A percentile compares a stretch with the other conserved stretches of the same genome.
Evolutionary conservation across 2,113 vertebrate species (phyloP).

Genomic region (Pseudopodoces humilis): DNA sequence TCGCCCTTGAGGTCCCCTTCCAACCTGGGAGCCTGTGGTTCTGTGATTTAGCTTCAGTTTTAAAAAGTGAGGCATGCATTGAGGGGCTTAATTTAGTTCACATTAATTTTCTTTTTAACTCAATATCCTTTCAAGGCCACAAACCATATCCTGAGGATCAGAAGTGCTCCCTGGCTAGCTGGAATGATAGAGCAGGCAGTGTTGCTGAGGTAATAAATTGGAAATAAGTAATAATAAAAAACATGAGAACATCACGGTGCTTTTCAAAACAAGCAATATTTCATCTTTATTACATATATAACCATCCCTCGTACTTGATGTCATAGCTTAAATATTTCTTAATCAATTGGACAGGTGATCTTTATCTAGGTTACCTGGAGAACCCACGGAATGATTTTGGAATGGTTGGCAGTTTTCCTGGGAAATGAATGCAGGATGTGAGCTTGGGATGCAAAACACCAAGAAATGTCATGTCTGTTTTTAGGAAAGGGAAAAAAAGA

Average conservation of each 20-base stretch:
- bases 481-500: background rate
- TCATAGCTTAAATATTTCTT: constrained; percentile 18
- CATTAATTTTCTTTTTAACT: constrained; percentile 49
- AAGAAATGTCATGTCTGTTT: constrained; percentile 19
- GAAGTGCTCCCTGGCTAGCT: constrained; percentile 9
- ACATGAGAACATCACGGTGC: background rate
- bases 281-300: constrained; percentile 29
- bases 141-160: background rate
- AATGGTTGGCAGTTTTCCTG: background rate
- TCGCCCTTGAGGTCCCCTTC: background rate
- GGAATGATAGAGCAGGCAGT: background rate
- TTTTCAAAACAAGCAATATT: constrained; percentile 50
- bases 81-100: constrained; percentile 19
- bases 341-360: background rate
- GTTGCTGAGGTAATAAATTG: constrained; percentile 27
- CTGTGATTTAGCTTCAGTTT: constrained; percentile 7
- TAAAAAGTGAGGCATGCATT: background rate
- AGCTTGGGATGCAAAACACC: background rate
- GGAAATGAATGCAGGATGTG: background rate
- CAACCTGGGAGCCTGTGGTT: background rate
- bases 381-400: background rate
- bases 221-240: constrained; percentile 46
- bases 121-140: constrained; percentile 38
- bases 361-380: background rate
- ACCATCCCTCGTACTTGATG: background rate